phyloP scores from a whole-genome alignment of 2,797 vertebrate species.

The Anolis apletophallus region DNA sequence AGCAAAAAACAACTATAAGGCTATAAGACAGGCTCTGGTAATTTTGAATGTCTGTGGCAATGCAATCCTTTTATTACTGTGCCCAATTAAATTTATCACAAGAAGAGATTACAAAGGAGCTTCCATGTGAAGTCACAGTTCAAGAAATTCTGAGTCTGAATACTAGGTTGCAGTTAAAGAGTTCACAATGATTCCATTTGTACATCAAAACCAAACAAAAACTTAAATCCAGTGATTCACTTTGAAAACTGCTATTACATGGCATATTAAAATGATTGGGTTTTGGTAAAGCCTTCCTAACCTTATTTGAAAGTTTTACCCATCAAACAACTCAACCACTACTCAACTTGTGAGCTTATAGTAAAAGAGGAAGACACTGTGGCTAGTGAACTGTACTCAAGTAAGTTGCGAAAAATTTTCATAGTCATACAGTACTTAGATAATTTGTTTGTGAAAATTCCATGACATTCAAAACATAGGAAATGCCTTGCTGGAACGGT shows the following conservation, averaged over 20 bases:
- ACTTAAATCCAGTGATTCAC: background rate
- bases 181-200: background rate
- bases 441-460: background rate
- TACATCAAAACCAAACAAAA: background rate
- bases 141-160: background rate
- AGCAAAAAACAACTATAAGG: background rate
- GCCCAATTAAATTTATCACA: background rate
- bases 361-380: too few relatives aligned
- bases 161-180: background rate
- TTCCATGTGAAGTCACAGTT: background rate
- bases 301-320: background rate
- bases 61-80: background rate
- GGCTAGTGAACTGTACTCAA: background rate
- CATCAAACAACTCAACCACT: background rate
- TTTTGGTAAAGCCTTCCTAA: background rate
- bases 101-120: background rate
- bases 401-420: too few relatives aligned
- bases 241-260: background rate
- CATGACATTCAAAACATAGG: background rate
- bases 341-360: background rate
- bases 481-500: background rate
- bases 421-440: background rate
- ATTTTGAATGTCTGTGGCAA: background rate
- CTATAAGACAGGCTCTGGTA: background rate
- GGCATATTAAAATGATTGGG: background rate